Base-by-base conservation (phyloP, 2,797 vertebrate genomes). In the Melanotaenia parkinsoni region DNA sequence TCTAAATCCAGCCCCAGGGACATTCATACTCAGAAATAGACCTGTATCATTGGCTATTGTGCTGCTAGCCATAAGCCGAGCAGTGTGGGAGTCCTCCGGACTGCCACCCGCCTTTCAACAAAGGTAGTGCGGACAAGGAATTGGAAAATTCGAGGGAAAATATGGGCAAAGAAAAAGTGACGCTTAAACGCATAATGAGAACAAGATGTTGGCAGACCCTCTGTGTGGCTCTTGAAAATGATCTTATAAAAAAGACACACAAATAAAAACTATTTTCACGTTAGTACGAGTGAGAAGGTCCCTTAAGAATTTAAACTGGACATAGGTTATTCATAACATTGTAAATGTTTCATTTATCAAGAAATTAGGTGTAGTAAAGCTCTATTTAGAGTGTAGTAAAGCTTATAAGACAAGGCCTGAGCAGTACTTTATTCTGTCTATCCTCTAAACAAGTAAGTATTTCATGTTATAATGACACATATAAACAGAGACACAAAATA, bases 1-100 rank as follows among this genome's bases (percentile, higher is more conserved):
- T 83, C 75, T 86, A 85, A 92, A 84, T 87, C 80, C 68, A 61
- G 35, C 87, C 81, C 78, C 22, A 3, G 81, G 84, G 91, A 83
- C 70, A 22, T 59, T 73, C 74, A 64, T 32, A 81, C 85, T 82
- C 81, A 83, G 75, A 79, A 86, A 89, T 80, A 88, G 72, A 81
- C 61, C 73, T 6, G 66, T 70, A 82, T 73, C 62, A 68, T 67
- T 45, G 86, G 83, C 72, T 76, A 61, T 67, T 70, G 59, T n/a
- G 8, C 3, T 1, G 77, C 68, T 67, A 69, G 65, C 70, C 63
- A 67, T 87, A 72, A 54, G 38, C 33, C 63, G 60, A 80, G 77
- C 65, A 58, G 67, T 57, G 63, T 65, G 64, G 26, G 63, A 71
- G 63, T 72, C 58, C 64, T 60, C 43, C 33, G 63, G 66, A 56